Percentiles rank a stretch among this genome's conserved stretches.
Evolutionary conservation across 2,888 invertebrate species (phyloP).

Genomic region (Macaria liturata): DNA sequence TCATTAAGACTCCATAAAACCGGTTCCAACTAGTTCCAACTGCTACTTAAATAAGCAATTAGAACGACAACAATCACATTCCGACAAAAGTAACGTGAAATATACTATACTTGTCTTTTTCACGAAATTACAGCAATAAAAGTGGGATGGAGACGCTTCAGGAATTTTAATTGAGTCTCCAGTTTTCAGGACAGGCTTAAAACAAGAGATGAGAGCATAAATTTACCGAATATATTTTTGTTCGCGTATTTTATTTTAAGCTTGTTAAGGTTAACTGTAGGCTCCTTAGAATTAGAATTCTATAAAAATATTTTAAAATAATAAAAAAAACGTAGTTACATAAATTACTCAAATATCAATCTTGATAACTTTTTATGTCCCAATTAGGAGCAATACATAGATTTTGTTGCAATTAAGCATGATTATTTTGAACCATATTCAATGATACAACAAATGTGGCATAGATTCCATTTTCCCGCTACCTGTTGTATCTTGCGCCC

Average conservation of each 20-base stretch:
- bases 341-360: no score
- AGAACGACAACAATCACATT: constrained; percentile 26
- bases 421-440: no score
- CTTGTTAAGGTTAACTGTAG: no score
- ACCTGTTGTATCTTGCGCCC: constrained; percentile 4
- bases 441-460: no score
- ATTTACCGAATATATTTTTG: no score
- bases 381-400: no score
- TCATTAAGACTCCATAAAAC: constrained; percentile 23
- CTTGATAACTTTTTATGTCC: no score
- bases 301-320: no score
- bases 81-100: constrained; percentile 28
- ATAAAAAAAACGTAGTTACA: no score
- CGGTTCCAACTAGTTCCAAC: constrained; percentile 6
- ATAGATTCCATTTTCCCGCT: neutral
- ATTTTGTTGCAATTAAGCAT: no score
- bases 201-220: constrained; percentile 2
- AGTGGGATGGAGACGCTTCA: constrained; percentile 51
- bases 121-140: constrained; percentile 62
- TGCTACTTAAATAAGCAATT: constrained; percentile 30
- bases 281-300: no score
- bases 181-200: constrained; percentile 38
- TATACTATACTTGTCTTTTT: constrained; percentile 48
- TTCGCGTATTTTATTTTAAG: no score
- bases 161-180: constrained; percentile 75